Evolutionary conservation across 2,797 vertebrate genomes (phyloP).

Genomic region (Antrozous pallidus): DNA sequence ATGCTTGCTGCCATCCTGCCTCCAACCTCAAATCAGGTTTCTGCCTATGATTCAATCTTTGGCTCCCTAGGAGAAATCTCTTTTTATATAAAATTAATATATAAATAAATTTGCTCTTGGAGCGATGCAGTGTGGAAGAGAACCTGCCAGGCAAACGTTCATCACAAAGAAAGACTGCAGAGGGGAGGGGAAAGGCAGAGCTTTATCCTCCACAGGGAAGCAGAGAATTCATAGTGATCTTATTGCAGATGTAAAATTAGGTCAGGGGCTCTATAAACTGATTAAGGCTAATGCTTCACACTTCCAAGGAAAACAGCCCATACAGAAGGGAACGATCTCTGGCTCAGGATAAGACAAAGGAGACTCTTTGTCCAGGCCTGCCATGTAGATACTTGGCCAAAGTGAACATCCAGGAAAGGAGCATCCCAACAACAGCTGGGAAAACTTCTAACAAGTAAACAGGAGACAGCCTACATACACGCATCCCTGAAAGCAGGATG

Average conservation of each 20-base stretch:
- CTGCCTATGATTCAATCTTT: constrained; percentile 63
- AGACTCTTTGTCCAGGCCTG: neutral
- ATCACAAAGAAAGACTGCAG: neutral
- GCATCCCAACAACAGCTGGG: neutral
- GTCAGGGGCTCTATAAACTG: constrained; percentile 55
- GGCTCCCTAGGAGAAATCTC: constrained; percentile 63
- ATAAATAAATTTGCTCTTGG: constrained; percentile 70
- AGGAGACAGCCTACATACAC: neutral
- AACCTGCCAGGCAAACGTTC: constrained; percentile 6
- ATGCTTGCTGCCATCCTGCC: neutral
- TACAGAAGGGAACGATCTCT: neutral
- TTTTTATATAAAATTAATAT: constrained; percentile 72
- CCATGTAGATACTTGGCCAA: neutral
- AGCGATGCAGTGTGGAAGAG: constrained; percentile 45
- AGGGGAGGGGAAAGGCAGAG: constrained; percentile 18
- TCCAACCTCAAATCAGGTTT: constrained; percentile 64
- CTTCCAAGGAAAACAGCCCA: constrained; percentile 39
- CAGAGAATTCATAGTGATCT: constrained; percentile 53
- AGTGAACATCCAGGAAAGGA: neutral
- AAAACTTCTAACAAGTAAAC: neutral
- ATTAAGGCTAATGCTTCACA: constrained; percentile 8
- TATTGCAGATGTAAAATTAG: constrained; percentile 60
- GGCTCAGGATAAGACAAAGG: constrained; percentile 4
- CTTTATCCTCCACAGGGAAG: constrained; percentile 48
- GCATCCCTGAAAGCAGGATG: neutral